These are phyloP conservation scores for Coracopsis vasa DNA, from an alignment of 2,113 vertebrate genomes.

Conservation along the genomic window DNA sequence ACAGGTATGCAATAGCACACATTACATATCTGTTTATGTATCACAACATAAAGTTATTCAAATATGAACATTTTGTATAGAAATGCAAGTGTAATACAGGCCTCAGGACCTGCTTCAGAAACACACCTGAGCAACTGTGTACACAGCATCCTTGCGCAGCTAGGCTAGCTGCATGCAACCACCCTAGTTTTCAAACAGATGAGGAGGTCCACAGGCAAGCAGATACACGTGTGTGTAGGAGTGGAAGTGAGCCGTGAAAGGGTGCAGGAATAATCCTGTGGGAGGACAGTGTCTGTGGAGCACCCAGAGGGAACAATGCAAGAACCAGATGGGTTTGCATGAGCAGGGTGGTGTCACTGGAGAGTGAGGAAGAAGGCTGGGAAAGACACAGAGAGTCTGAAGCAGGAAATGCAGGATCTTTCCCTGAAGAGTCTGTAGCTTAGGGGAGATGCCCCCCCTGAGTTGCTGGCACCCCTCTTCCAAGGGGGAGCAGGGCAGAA, in stretches of 20 bases:
- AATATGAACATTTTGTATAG: neutral
- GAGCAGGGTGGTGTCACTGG: neutral
- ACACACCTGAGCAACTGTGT: neutral
- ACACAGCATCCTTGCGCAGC: neutral
- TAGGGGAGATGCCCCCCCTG: neutral
- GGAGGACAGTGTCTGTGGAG: neutral
- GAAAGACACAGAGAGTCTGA: neutral
- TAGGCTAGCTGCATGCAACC: neutral
- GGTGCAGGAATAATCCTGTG: neutral
- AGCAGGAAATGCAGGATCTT: neutral
- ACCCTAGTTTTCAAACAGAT: neutral
- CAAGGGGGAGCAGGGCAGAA: neutral
- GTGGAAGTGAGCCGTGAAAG: neutral
- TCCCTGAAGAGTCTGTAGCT: neutral
- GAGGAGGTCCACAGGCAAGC: neutral
- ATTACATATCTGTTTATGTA: neutral
- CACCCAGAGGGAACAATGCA: neutral
- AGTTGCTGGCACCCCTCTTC: neutral
- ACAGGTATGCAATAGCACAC: neutral
- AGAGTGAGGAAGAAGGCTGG: neutral
- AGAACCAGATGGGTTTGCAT: neutral
- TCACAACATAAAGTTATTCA: neutral
- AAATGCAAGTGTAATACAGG: neutral
- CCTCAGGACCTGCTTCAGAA: neutral
- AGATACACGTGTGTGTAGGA: neutral